Base-by-base conservation (phyloP, 2,888 invertebrate genomes). In the Pseudococcus longispinus region DNA sequence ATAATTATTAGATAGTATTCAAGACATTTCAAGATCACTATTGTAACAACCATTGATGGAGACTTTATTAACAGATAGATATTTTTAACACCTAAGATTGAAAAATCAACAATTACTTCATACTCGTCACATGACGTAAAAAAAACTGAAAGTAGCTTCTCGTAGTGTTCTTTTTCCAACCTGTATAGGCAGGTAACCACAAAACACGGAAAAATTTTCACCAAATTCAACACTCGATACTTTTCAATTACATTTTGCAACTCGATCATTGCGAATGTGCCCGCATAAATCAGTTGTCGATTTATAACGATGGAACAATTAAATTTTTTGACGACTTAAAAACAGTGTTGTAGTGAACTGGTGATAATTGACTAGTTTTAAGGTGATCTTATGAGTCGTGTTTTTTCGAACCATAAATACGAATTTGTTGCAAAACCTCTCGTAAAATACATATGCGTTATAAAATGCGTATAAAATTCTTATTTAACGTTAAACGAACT, bases 11-110 rank as follows among this genome's bases (percentile, higher is more conserved):
- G 44, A 46, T 13, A 13, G 44, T 46, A 37, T 37, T 5, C 37
- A 9, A 37, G 18, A 70, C 29, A 70, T 70, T 70, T 60, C 44
- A 29, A 18, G 70, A 15, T 29, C 4, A 70, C 70, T 18, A 70
- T 42, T 42, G 20, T 42, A 80, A 42, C 77, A 80, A 42, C n/a
- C 20, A 80, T 42, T 23, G 77, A 42, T 20, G 42, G 20, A 2
- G 20, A 0, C 42, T 80, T 80, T 80, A 80, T 80, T 42, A 80
- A 20, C 77, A 20, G 23, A 80, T 42, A 42, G 23, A 80, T 42
- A 42, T 80, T 80, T 80, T 80, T 80, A 80, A 42, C 77, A 80
- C 77, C 77, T 80, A 5, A 13, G 42, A 80, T 80, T 42, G 77
- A 80, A 80, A 80, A 74, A 80, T 42, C n/a, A 80, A 80, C 77